Conservation (phyloP, 1,140 invertebrate species). For the Cydia pomonella region DNA sequence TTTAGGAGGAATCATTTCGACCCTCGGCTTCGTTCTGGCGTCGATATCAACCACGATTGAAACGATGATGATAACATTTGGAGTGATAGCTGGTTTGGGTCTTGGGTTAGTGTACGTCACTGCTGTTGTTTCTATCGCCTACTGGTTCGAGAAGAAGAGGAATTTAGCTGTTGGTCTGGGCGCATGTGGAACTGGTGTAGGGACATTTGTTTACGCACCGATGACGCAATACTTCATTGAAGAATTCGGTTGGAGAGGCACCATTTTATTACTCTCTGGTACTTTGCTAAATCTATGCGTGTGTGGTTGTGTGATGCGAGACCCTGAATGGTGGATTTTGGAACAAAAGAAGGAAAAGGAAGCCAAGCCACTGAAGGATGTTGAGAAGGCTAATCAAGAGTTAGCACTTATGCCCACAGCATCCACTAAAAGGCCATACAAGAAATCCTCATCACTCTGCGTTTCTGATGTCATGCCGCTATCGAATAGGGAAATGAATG, state of each 20-base stretch:
- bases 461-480: slow-evolving; percentile 15
- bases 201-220: slow-evolving; percentile 92
- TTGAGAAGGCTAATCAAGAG: slow-evolving; percentile 55
- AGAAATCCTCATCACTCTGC: slow-evolving; percentile 36
- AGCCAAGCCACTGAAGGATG: slow-evolving; percentile 50
- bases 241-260: slow-evolving; percentile 93
- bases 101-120: slow-evolving; percentile 94
- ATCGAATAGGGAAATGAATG: slow-evolving; percentile 10
- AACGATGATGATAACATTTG: slow-evolving; percentile 92
- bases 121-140: slow-evolving; percentile 95
- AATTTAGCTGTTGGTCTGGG: slow-evolving; percentile 96
- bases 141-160: slow-evolving; percentile 97
- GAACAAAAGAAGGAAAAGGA: slow-evolving; percentile 81
- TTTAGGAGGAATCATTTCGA: slow-evolving; percentile 88
- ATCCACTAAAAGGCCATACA: slow-evolving; percentile 62
- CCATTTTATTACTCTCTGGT: slow-evolving; percentile 90
- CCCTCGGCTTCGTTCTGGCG: slow-evolving; percentile 90
- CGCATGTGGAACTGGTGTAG: slow-evolving; percentile 93
- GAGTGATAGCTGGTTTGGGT: slow-evolving; percentile 91
- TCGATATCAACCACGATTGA: slow-evolving; percentile 87
- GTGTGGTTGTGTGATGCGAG: slow-evolving; percentile 93
- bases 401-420: slow-evolving; percentile 39
- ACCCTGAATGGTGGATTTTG: slow-evolving; percentile 88
- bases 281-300: slow-evolving; percentile 93
- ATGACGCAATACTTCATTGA: slow-evolving; percentile 88